Evolutionary conservation across 2,888 invertebrate species (phyloP), one percentile per base, ranked within the genome.

Genomic region (Leucania comma): DNA sequence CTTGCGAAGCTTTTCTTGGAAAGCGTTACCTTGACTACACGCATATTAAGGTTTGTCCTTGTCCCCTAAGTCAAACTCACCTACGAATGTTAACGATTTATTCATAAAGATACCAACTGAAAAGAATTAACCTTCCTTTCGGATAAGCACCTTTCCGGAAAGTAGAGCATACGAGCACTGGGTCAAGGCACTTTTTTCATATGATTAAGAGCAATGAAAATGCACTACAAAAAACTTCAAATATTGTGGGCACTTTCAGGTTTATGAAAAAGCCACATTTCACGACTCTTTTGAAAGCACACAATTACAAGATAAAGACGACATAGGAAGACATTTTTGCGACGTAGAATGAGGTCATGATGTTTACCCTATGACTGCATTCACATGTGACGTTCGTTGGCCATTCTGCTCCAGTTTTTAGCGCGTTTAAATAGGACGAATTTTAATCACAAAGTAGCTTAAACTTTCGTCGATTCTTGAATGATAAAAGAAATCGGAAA

Each of bases 321-420:
- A 8, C 29, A 26, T 57, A 35, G 38, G 10, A 58, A 58, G 38
- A 50, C 26, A 70, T 75, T 64, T n/a, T 65, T 48, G 22, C 57
- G 57, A 38, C 10, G 54, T 46, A 48, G 51, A 71, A 75, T 65
- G 65, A 75, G 58, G 61, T 75, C 71, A 75, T 38, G 29, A 61
- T 73, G 59, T 50, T 72, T 70, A 57, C 32, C 9, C 20, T 57
- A 58, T 53, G 46, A 61, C 42, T 65, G 35, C 46, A 32, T 29
- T 74, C 50, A 56, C 29, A 26, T 61, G 48, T 38, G n/a, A 42
- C 17, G 38, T 0, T 38, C 46, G 46, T 57, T 42, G 26, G 32
- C 26, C 24, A 38, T 38, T 59, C 17, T 63, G 38, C 12, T 32
- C 29, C 14, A 56, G 54, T 32, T 56, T 63, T 42, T 3, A 38